Conservation (phyloP, 2,797 vertebrate species). For the Danio choprae region DNA sequence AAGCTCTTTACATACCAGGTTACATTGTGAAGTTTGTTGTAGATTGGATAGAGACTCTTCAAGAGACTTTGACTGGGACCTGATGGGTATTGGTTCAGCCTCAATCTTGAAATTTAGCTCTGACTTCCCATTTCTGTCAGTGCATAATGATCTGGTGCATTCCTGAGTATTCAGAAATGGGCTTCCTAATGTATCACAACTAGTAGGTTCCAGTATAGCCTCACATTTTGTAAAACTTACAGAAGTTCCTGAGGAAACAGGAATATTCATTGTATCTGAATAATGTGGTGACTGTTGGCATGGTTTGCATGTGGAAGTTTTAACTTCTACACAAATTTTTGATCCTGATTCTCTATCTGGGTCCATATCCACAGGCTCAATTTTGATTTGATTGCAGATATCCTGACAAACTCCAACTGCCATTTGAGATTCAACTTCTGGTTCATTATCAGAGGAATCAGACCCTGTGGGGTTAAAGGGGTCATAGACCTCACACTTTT, state of each 20-base stretch:
- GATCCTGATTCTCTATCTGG: slow-evolving; percentile 48
- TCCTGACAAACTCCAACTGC: slow-evolving; percentile 45
- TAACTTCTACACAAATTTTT: slow-evolving; percentile 52
- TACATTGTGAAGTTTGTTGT: slow-evolving; percentile 68
- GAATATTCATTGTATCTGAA: neutral
- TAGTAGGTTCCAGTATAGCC: slow-evolving; percentile 5
- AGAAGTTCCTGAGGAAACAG: slow-evolving; percentile 1
- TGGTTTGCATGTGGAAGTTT: slow-evolving; percentile 45
- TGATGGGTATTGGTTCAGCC: slow-evolving; percentile 58
- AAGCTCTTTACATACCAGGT: slow-evolving; percentile 68
- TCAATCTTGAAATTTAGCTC: slow-evolving; percentile 66
- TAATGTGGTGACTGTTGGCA: slow-evolving; percentile 14
- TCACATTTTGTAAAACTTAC: slow-evolving; percentile 18
- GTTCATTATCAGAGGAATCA: slow-evolving; percentile 80
- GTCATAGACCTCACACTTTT: slow-evolving; percentile 89
- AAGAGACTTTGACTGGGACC: slow-evolving; percentile 69
- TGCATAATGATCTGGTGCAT: slow-evolving; percentile 71
- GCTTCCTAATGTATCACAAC: neutral
- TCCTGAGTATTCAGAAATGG: slow-evolving; percentile 10
- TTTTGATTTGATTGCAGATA: slow-evolving; percentile 47
- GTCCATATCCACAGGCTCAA: slow-evolving; percentile 36
- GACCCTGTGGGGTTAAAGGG: slow-evolving; percentile 96
- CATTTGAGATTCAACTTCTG: slow-evolving; percentile 48
- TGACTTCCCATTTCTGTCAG: slow-evolving; percentile 71
- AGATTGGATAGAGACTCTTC: slow-evolving; percentile 61